Evolutionary conservation across 2,888 invertebrate species (phyloP).

Genomic region (Atherix ibis): DNA sequence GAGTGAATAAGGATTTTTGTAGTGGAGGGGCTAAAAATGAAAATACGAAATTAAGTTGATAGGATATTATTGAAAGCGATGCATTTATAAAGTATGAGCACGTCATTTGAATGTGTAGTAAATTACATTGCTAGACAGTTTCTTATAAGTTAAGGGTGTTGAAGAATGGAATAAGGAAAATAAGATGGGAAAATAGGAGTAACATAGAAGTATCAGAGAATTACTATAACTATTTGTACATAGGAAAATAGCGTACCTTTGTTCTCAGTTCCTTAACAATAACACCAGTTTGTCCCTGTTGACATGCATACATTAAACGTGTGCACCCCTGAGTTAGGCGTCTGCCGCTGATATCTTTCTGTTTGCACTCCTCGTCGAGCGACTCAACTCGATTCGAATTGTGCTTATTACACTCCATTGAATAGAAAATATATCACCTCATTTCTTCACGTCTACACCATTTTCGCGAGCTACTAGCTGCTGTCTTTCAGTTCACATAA

Average conservation of each 20-base stretch:
- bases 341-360: slow-evolving; percentile 9
- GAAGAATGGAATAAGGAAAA: no score
- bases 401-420: slow-evolving; percentile 12
- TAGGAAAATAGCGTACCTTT: slow-evolving; percentile 42
- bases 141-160: no score
- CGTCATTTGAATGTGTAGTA: no score
- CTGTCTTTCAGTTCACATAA: neutral
- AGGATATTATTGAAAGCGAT: no score
- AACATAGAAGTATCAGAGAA: no score
- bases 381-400: slow-evolving; percentile 8
- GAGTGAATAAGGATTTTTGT: no score
- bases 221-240: no score
- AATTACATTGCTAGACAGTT: no score
- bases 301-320: slow-evolving; percentile 81
- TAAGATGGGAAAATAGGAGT: no score
- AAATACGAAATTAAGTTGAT: no score
- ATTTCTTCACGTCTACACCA: slow-evolving; percentile 9
- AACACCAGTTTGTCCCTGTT: slow-evolving; percentile 65
- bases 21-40: no score
- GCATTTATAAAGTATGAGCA: no score
- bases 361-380: slow-evolving; percentile 7
- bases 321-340: slow-evolving; percentile 55
- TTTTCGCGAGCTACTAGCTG: slow-evolving; percentile 3
- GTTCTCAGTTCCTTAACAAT: slow-evolving; percentile 59
- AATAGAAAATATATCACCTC: slow-evolving; percentile 9